phyloP scores from a whole-genome alignment of 2,888 invertebrate genomes.

The Zhuqinia jingwanae region DNA sequence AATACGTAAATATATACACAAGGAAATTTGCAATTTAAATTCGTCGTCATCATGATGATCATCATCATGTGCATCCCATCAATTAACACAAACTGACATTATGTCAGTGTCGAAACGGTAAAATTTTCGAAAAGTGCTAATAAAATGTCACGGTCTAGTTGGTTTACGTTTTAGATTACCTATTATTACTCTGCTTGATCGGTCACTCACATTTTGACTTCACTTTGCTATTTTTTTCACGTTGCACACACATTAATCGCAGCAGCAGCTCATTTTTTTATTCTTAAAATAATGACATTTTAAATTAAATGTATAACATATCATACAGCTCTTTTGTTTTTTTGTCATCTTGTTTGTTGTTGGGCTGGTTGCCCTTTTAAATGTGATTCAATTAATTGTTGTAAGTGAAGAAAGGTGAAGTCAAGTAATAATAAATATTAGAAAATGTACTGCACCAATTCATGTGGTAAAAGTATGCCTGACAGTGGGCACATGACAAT shows the following conservation, averaged over 20 bases:
- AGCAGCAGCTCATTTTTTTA: no score
- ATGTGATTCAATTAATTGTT: conserved; percentile 56
- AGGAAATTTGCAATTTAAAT: conserved; percentile 56
- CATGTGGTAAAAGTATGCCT: not conserved
- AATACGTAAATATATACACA: no score
- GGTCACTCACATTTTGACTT: not conserved
- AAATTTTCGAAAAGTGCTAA: conserved; percentile 45
- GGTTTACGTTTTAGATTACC: not conserved
- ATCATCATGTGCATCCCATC: conserved; percentile 20
- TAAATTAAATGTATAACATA: not conserved
- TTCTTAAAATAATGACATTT: conserved; percentile 28
- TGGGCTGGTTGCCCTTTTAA: conserved; percentile 28
- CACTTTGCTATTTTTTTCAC: not conserved
- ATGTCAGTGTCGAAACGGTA: conserved; percentile 52
- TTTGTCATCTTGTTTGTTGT: not conserved
- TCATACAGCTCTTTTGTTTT: not conserved
- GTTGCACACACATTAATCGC: no score
- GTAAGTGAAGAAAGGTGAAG: conserved; percentile 49
- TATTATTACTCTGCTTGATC: not conserved
- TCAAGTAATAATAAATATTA: no score
- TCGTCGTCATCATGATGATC: conserved; percentile 19
- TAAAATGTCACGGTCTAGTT: conserved; percentile 34
- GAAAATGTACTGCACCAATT: no score
- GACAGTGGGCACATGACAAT: no score
- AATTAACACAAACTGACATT: conserved; percentile 56